Percentiles rank a stretch among this genome's conserved stretches.
phyloP scores from a whole-genome alignment of 2,797 vertebrate genomes.

The Erethizon dorsatum region DNA sequence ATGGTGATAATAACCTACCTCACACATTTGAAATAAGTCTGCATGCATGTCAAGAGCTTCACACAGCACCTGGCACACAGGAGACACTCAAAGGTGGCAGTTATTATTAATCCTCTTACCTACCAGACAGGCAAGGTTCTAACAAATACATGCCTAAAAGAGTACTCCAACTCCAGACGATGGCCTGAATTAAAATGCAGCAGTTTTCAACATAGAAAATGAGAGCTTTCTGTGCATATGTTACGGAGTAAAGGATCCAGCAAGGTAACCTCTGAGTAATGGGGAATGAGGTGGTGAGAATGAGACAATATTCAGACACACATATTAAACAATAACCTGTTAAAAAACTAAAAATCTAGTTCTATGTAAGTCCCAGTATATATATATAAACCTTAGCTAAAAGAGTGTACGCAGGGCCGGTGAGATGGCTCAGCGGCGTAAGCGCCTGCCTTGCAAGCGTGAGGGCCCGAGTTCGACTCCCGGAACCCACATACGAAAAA shows the following conservation, averaged over 20 bases:
- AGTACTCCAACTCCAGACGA: not conserved
- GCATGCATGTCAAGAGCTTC: not conserved
- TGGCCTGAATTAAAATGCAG: not conserved
- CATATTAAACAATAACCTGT: not conserved
- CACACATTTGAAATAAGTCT: not conserved
- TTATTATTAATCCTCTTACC: not conserved
- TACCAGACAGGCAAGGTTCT: not conserved
- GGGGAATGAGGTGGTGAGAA: not conserved
- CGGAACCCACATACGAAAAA: no score
- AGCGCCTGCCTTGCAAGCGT: no score
- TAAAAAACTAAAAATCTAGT: conserved; percentile 11
- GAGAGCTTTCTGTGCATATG: not conserved
- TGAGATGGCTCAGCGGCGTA: no score
- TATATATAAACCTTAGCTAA: not conserved
- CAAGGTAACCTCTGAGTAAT: not conserved
- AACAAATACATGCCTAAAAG: not conserved
- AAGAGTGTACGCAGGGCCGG: not conserved
- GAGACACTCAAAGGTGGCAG: not conserved
- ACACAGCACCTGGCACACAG: not conserved
- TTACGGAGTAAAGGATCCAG: not conserved
- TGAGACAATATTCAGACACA: not conserved
- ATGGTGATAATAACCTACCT: not conserved
- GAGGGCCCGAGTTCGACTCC: no score
- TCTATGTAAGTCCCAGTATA: not conserved
- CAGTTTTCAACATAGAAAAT: not conserved